These are phyloP conservation scores for Oncorhynchus tshawytscha DNA, from an alignment of 2,113 vertebrate species.

Conservation along the genomic window DNA sequence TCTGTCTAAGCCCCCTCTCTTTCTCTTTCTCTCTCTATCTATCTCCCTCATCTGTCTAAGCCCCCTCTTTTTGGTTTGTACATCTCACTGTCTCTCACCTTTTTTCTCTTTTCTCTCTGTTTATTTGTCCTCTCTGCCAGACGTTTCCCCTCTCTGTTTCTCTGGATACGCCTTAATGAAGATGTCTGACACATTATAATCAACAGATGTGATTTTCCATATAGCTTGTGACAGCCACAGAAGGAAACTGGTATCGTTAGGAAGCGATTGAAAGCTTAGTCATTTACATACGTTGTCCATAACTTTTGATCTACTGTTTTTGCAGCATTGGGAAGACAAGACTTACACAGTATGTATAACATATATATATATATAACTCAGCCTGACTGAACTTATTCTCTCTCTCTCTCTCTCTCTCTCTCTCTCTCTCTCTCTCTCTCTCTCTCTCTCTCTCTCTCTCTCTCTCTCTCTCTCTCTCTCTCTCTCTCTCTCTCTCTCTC, in stretches of 20 bases:
- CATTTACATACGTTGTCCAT: constrained; percentile 54
- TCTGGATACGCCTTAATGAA: constrained; percentile 57
- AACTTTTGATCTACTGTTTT: constrained; percentile 26
- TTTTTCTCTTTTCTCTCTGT: background rate
- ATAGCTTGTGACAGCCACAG: constrained; percentile 18
- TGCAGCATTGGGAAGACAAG: constrained; percentile 29
- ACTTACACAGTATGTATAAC: background rate
- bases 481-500: too few relatives aligned
- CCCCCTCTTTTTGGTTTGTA: too few relatives aligned
- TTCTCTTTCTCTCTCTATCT: too few relatives aligned
- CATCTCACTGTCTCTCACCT: too few relatives aligned
- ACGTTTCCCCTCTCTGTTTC: constrained; percentile 27
- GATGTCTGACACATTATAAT: constrained; percentile 54
- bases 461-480: too few relatives aligned
- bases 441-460: too few relatives aligned
- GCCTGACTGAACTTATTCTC: too few relatives aligned
- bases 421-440: too few relatives aligned
- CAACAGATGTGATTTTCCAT: constrained; percentile 40
- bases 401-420: too few relatives aligned
- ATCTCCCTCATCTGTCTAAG: too few relatives aligned
- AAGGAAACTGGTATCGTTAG: constrained; percentile 32
- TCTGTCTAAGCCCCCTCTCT: too few relatives aligned
- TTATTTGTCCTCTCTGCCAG: constrained; percentile 12
- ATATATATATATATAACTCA: too few relatives aligned
- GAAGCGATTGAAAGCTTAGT: constrained; percentile 31